Evolutionary conservation across 2,797 vertebrate genomes (phyloP).

Genomic region (Tarsius wallacei): DNA sequence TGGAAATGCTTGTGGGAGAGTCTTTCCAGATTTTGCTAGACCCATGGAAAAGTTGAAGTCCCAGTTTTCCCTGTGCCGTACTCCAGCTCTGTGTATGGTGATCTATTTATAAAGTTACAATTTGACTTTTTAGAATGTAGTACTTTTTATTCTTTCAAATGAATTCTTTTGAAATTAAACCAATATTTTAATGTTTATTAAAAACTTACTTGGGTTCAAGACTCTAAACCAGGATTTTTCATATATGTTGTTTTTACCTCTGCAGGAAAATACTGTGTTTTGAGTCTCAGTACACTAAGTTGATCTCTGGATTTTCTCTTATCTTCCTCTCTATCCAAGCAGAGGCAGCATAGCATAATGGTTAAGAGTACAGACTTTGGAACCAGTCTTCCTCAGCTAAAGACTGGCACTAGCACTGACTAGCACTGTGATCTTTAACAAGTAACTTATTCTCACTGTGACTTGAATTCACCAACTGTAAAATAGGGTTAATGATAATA

Average conservation of each 20-base stretch:
- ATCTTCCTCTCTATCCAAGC: neutral
- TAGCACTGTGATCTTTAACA: constrained; percentile 27
- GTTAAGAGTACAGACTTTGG: neutral
- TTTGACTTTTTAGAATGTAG: neutral
- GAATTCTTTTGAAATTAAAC: neutral
- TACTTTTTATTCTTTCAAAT: constrained; percentile 31
- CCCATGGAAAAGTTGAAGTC: neutral
- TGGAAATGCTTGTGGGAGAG: neutral
- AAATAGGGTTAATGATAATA: neutral
- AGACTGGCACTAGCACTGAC: neutral
- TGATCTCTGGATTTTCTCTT: constrained; percentile 2
- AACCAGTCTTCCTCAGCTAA: neutral
- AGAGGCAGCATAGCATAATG: neutral
- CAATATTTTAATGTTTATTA: constrained; percentile 45
- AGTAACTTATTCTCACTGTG: constrained; percentile 1
- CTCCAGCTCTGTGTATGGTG: neutral
- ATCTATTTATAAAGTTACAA: constrained; percentile 33
- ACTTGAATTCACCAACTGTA: neutral
- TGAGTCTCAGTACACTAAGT: neutral
- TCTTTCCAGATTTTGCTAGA: neutral
- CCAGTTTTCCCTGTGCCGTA: neutral
- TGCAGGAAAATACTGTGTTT: neutral
- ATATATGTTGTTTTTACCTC: neutral
- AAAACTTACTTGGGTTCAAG: neutral
- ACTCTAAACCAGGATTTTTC: constrained; percentile 18